Evolutionary conservation across 2,797 vertebrate genomes (phyloP), one percentile per base, ranked within the genome.

Genomic region (Falco biarmicus): DNA sequence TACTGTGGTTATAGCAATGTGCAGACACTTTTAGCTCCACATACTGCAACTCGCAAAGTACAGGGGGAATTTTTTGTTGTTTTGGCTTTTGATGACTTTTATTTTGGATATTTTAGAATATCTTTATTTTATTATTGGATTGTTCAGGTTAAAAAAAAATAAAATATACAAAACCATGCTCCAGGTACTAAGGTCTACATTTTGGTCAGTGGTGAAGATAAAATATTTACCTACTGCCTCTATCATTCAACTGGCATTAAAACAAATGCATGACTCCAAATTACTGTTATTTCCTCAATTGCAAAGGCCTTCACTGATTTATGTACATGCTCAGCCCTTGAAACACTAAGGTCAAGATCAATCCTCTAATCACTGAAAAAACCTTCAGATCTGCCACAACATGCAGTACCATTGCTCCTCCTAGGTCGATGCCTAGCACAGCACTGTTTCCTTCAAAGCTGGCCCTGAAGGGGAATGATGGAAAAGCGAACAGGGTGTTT

Each of bases 401-500:
- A 19, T 6, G 13, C 25, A 53, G 24, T 47, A 81, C 51, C 45
- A 32, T 18, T 32, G 6, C 45, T 81, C 26, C 50, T 80, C 66
- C 14, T 22, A 84, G 56, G 21, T 17, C 21, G 28, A 74, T 26
- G n/a, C 13, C 43, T 53, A 48, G 31, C n/a, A 80, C 50, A 84
- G 64, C 28, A 18, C 70, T 12, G 26, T 14, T 75, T 84, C 66
- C 70, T 94, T 97, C 91, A 96, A 96, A 96, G 91, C 18, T 9
- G 6, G 15, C 79, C 94, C 69, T 37, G 11, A 82, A 73, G 77
- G 68, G 71, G 51, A 90, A 73, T 11, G 54, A 84, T 6, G 43
- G 71, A 69, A 80, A 87, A 96, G 74, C 48, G 95, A 95, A 94
- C 21, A 71, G 64, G 78, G 66, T 66, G 81, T 73, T 96, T 94